These are phyloP conservation scores for Rallus limicola DNA, from an alignment of 2,113 vertebrate species.

Conservation along the genomic window DNA sequence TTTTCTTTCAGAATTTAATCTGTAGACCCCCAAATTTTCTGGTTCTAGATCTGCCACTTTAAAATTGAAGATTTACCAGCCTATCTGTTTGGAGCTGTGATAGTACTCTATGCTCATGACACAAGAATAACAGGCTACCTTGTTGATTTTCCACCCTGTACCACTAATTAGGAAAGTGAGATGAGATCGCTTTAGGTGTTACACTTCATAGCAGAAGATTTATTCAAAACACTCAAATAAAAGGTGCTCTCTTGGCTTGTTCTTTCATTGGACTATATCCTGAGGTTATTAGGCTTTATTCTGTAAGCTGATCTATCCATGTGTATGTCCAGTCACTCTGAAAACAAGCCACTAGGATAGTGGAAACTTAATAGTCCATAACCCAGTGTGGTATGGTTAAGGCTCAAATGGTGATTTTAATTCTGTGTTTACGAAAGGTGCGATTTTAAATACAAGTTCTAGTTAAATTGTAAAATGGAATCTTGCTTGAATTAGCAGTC, in stretches of 20 bases:
- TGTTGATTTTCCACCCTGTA: neutral
- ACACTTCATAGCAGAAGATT: neutral
- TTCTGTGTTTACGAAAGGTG: neutral
- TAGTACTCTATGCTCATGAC: neutral
- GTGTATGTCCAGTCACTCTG: neutral
- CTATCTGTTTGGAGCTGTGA: neutral
- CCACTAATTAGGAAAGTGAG: neutral
- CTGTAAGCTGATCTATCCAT: neutral
- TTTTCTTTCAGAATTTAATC: neutral
- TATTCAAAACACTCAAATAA: neutral
- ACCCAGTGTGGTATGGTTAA: neutral
- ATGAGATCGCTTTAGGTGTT: neutral
- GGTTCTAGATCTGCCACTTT: neutral
- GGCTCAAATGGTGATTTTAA: neutral
- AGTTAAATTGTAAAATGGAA: neutral
- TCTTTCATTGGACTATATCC: neutral
- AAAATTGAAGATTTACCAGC: neutral
- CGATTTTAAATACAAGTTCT: neutral
- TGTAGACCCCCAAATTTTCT: accelerated
- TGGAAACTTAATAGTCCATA: neutral
- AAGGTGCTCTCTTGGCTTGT: neutral
- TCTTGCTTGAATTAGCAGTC: neutral
- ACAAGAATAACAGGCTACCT: neutral
- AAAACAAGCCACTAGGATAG: neutral
- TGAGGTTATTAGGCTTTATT: neutral